Evolutionary conservation across 2,797 vertebrate genomes (phyloP).

Genomic region (Microtus agrestis): DNA sequence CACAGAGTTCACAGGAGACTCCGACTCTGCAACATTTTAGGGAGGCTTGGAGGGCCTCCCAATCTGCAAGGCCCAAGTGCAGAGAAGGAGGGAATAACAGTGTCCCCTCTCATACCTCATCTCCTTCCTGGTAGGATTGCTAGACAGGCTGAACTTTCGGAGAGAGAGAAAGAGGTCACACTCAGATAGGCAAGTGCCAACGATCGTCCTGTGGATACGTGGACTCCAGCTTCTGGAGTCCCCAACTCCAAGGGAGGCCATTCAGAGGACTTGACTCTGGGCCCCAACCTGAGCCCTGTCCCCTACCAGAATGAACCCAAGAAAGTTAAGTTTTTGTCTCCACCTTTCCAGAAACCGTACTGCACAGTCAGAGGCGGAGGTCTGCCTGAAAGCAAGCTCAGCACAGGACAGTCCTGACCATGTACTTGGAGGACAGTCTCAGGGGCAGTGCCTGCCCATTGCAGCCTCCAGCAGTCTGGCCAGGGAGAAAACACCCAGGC

Average conservation of each 20-base stretch:
- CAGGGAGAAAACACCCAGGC: background rate
- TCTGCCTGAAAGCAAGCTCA: background rate
- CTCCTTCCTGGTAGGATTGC: background rate
- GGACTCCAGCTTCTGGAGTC: background rate
- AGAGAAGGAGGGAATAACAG: background rate
- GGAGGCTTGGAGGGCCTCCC: background rate
- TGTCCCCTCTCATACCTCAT: background rate
- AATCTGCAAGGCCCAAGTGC: background rate
- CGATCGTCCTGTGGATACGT: background rate
- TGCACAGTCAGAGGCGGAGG: background rate
- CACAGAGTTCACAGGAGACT: background rate
- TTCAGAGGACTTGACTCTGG: background rate
- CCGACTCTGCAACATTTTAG: background rate
- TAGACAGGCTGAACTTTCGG: background rate
- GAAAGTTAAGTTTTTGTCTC: background rate
- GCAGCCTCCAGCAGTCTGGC: background rate
- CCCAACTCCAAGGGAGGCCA: background rate
- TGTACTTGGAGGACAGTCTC: accelerated
- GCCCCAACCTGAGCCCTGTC: background rate
- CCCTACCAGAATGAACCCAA: background rate
- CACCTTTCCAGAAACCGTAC: slow-evolving; percentile 24
- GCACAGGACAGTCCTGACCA: background rate
- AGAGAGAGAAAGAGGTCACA: background rate
- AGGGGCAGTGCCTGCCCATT: accelerated
- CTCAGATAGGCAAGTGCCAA: background rate